phyloP scores from a whole-genome alignment of 1,140 invertebrate species.

The Eupeodes corollae region DNA sequence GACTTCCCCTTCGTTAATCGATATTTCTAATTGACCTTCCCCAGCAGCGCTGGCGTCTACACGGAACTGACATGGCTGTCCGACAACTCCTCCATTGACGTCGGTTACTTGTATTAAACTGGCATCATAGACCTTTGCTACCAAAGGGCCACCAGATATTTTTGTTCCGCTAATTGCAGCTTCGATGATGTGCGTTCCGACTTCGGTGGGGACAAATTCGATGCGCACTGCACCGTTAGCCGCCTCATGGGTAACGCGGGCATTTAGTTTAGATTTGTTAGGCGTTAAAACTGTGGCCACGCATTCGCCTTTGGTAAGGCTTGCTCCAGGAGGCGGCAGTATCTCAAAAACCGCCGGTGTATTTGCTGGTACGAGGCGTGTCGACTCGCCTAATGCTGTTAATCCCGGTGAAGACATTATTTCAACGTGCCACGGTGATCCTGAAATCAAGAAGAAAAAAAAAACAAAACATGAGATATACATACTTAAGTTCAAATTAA shows the following conservation, averaged over 20 bases:
- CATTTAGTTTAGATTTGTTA: slow-evolving; percentile 46
- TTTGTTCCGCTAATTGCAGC: slow-evolving; percentile 76
- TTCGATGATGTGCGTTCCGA: slow-evolving; percentile 83
- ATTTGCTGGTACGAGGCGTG: slow-evolving; percentile 76
- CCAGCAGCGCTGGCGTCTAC: slow-evolving; percentile 93
- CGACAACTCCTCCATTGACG: slow-evolving; percentile 80
- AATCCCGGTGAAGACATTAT: slow-evolving; percentile 64
- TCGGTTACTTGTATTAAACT: slow-evolving; percentile 85
- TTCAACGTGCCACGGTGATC: slow-evolving; percentile 81
- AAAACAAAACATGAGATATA: too few species aligned
- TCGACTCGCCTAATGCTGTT: slow-evolving; percentile 67
- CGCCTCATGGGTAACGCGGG: slow-evolving; percentile 60
- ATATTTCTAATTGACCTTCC: slow-evolving; percentile 94
- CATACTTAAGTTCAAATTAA: too few species aligned
- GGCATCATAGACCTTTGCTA: slow-evolving; percentile 88
- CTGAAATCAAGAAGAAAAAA: slow-evolving; percentile 39
- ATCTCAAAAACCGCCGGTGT: slow-evolving; percentile 74
- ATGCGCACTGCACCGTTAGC: slow-evolving; percentile 65
- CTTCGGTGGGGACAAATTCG: slow-evolving; percentile 83
- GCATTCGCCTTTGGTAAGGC: slow-evolving; percentile 36
- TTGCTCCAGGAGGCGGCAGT: slow-evolving; percentile 43
- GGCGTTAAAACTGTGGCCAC: slow-evolving; percentile 41
- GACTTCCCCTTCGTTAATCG: slow-evolving; percentile 94
- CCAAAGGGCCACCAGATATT: slow-evolving; percentile 70
- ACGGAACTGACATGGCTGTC: slow-evolving; percentile 87